phyloP scores from a whole-genome alignment of 1,140 invertebrate species.

The Brachionus sp. region DNA sequence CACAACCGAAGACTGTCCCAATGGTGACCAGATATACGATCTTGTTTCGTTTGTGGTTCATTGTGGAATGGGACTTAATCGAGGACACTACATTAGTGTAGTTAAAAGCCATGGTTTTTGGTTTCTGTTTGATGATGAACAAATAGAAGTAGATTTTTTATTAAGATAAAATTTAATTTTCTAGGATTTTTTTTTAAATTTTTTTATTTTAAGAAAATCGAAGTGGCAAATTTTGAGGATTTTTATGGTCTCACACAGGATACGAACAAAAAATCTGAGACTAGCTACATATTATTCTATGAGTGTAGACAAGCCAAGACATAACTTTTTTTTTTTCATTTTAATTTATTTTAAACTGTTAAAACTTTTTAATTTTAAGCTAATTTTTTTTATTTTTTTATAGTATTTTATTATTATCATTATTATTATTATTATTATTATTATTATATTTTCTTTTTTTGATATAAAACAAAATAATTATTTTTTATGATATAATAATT shows the following conservation, averaged over 20 bases:
- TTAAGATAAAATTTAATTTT: too few relatives aligned
- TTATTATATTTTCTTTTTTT: background rate
- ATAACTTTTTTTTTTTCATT: background rate
- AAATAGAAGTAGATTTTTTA: conserved; percentile 98
- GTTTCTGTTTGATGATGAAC: conserved; percentile 98
- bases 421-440: too few relatives aligned
- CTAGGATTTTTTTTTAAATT: conserved; percentile 42
- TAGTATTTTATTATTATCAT: background rate
- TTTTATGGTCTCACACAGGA: conserved; percentile 98
- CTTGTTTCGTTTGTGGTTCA: conserved; percentile 97
- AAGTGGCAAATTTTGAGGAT: conserved; percentile 95
- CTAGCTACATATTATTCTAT: conserved; percentile 98
- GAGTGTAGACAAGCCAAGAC: conserved; percentile 77
- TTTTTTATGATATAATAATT: background rate
- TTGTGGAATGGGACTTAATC: conserved; percentile 95
- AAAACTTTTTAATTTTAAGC: conserved; percentile 5
- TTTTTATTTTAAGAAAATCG: conserved; percentile 79
- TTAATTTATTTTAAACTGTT: background rate
- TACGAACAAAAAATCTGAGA: conserved; percentile 94
- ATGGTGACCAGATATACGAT: conserved; percentile 94
- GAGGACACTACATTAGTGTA: conserved; percentile 99
- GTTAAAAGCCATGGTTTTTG: conserved; percentile 98
- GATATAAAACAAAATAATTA: background rate
- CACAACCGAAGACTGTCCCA: conserved; percentile 90
- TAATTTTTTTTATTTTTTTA: conserved; percentile 3